phyloP scores from a whole-genome alignment of 2,797 vertebrate genomes.

The Esox lucius region DNA sequence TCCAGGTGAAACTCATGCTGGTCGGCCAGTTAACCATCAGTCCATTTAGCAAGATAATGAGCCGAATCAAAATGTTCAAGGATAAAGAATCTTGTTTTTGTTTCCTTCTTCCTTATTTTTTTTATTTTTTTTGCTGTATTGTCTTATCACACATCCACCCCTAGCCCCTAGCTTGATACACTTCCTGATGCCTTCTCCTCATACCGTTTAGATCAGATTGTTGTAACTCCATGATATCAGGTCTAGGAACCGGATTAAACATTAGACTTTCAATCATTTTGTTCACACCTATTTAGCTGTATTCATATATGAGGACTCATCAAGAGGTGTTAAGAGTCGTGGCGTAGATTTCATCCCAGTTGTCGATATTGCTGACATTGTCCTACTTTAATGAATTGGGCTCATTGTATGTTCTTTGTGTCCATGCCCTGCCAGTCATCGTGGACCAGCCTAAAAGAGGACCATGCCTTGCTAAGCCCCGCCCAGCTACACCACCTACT shows the following conservation, averaged over 20 bases:
- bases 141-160: not conserved
- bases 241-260: not conserved
- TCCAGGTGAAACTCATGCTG: slow-evolving; percentile 77
- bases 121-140: not conserved
- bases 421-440: slow-evolving; percentile 66
- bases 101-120: not conserved
- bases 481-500: slow-evolving; percentile 90
- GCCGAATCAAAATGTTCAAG: not conserved
- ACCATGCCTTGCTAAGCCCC: slow-evolving; percentile 81
- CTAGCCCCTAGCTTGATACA: not conserved
- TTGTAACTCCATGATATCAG: not conserved
- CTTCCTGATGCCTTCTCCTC: not conserved
- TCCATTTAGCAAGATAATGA: not conserved
- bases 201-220: not conserved
- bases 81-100: not conserved
- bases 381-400: not conserved
- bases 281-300: not conserved
- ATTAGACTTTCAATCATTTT: not conserved
- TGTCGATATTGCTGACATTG: not conserved
- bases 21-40: slow-evolving; percentile 1
- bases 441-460: slow-evolving; percentile 84
- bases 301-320: not conserved
- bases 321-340: not conserved
- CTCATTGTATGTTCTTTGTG: not conserved
- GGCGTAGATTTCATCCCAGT: not conserved